Evolutionary conservation across 92 coral and sea anemone genomes (phyloP).

Genomic region (Epizoanthus rinbou): DNA sequence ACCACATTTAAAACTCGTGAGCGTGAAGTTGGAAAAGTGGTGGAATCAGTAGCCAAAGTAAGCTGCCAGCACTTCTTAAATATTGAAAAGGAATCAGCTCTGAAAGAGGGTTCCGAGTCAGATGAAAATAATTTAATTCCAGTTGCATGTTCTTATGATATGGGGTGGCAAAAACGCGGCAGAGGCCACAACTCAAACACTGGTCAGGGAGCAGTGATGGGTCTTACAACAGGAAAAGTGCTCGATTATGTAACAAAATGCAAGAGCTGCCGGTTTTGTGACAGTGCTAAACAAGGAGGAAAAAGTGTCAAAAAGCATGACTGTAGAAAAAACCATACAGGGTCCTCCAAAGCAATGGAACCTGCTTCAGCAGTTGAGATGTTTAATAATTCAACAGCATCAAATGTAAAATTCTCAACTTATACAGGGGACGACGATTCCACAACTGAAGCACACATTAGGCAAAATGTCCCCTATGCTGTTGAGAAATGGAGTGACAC

Average conservation of each 20-base stretch:
- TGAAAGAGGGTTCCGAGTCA: slow-evolving; percentile 17
- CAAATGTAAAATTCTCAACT: slow-evolving; percentile 26
- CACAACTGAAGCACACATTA: slow-evolving; percentile 50
- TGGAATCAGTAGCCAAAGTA: slow-evolving; percentile 34
- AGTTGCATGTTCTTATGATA: slow-evolving; percentile 44
- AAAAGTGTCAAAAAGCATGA: slow-evolving; percentile 42
- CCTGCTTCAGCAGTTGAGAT: slow-evolving; percentile 37
- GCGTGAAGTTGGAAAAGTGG: slow-evolving; percentile 43
- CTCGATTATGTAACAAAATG: slow-evolving; percentile 39
- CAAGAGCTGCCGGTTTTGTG: slow-evolving; percentile 42
- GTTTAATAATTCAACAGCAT: slow-evolving; percentile 32
- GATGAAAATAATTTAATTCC: slow-evolving; percentile 32
- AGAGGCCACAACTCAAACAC: slow-evolving; percentile 51
- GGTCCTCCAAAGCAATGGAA: slow-evolving; percentile 54
- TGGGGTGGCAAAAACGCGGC: slow-evolving; percentile 54
- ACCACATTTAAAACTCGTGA: slow-evolving; percentile 41
- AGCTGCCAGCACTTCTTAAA: slow-evolving; percentile 37
- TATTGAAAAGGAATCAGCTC: slow-evolving; percentile 35
- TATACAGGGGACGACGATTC: slow-evolving; percentile 39
- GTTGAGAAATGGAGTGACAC: not conserved
- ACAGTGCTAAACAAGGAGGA: not conserved
- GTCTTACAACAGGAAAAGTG: slow-evolving; percentile 48
- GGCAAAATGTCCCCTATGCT: slow-evolving; percentile 13
- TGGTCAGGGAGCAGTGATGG: slow-evolving; percentile 61
- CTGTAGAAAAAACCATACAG: slow-evolving; percentile 53